Evolutionary conservation across 2,888 invertebrate species (phyloP).

Genomic region (Euphydryas editha): DNA sequence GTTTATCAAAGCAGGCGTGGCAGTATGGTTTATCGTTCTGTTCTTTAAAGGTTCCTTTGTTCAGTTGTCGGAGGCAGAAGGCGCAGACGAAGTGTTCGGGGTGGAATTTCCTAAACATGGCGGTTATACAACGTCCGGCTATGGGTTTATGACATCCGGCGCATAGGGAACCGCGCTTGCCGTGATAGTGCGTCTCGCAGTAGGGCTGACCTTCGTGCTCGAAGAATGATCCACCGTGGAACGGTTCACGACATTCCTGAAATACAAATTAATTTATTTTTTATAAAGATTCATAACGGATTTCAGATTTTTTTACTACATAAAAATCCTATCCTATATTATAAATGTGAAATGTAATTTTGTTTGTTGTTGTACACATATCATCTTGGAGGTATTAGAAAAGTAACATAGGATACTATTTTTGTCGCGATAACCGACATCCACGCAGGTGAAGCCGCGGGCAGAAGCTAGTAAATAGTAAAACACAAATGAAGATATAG

Average conservation of each 20-base stretch:
- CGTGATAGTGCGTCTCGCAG: constrained; percentile 99
- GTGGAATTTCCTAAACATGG: constrained; percentile 99
- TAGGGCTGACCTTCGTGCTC: constrained; percentile 99
- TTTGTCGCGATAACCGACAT: no score
- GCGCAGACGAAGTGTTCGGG: constrained; percentile 99
- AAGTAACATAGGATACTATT: no score
- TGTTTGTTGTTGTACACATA: no score
- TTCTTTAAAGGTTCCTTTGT: constrained; percentile 99
- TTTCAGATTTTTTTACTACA: no score
- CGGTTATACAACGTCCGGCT: constrained; percentile 98
- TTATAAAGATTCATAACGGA: neutral
- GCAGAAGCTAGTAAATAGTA: no score
- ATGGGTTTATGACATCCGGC: constrained; percentile 99
- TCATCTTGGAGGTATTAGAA: no score
- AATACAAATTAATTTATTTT: constrained; percentile 41
- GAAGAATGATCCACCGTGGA: constrained; percentile 98
- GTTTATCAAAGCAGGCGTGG: constrained; percentile 97
- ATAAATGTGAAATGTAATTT: no score
- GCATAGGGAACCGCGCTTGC: constrained; percentile 97
- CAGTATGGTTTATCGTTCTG: constrained; percentile 99
- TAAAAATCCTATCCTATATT: no score
- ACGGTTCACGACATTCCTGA: constrained; percentile 98
- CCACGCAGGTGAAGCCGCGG: no score
- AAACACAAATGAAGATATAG: no score
- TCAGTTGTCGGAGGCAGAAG: constrained; percentile 98